phyloP scores from a whole-genome alignment of 2,113 vertebrate species.

The Cryptomyrus ogoouensis region DNA sequence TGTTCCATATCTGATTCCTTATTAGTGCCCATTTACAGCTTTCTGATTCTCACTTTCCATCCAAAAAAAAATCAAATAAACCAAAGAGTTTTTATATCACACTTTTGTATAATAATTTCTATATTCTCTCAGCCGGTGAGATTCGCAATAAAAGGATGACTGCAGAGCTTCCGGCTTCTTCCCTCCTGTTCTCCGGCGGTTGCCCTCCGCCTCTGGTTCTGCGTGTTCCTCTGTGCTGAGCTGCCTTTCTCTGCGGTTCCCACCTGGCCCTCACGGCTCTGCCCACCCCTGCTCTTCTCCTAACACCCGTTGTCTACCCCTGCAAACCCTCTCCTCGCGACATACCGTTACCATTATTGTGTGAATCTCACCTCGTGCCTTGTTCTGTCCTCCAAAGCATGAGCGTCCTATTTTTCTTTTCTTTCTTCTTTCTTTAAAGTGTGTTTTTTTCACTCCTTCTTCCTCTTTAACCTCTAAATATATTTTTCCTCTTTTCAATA shows the following conservation, averaged over 20 bases:
- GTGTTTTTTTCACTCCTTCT: background rate
- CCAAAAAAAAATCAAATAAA: background rate
- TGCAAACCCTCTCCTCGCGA: background rate
- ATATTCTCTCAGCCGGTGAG: slow-evolving; percentile 7
- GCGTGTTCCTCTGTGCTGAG: background rate
- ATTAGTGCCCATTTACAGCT: slow-evolving; percentile 52
- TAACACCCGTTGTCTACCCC: background rate
- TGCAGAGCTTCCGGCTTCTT: background rate
- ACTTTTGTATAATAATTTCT: background rate
- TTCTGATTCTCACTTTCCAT: background rate
- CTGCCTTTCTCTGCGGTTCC: background rate
- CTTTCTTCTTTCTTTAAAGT: background rate
- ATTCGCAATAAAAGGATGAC: background rate
- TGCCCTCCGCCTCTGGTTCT: background rate
- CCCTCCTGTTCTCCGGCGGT: background rate
- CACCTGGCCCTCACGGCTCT: background rate
- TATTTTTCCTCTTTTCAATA: background rate
- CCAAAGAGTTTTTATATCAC: background rate
- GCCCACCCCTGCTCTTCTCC: background rate
- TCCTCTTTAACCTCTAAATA: background rate
- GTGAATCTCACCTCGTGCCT: background rate
- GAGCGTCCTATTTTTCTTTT: background rate
- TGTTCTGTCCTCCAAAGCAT: background rate
- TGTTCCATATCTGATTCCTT: slow-evolving; percentile 50
- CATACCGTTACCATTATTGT: background rate